Percentiles rank a stretch among this genome's conserved stretches.
Conservation (phyloP, 2,113 vertebrate genomes). For the Hystrix brachyura region DNA sequence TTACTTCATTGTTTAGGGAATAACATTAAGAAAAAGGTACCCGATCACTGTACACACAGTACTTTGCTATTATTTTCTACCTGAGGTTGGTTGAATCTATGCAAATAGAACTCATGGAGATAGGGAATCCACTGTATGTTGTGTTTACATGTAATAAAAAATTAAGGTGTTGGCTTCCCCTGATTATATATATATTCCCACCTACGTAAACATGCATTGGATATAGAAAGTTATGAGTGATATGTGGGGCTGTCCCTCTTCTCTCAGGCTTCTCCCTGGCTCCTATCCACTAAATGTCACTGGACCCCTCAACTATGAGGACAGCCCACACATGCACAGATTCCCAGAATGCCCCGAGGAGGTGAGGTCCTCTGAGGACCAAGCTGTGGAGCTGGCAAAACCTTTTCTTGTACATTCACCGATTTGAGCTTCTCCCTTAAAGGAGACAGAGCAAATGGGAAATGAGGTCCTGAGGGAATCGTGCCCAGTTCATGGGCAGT, state of each 20-base stretch:
- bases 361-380: neutral
- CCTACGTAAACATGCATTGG: neutral
- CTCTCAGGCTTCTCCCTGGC: neutral
- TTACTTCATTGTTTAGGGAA: neutral
- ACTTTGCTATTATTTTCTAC: neutral
- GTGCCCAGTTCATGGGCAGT: neutral
- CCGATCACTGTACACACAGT: neutral
- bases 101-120: neutral
- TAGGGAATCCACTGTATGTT: too few relatives aligned
- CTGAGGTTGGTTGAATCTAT: neutral
- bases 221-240: neutral
- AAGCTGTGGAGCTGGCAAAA: neutral
- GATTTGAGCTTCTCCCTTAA: neutral
- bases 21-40: neutral
- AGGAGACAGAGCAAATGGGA: neutral
- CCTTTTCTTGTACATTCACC: neutral
- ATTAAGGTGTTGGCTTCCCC: neutral
- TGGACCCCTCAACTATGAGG: neutral
- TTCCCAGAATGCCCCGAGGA: neutral
- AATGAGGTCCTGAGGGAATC: neutral
- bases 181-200: neutral
- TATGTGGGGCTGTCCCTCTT: fast-evolving
- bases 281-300: neutral
- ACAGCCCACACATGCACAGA: neutral
- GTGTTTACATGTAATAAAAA: neutral